These are phyloP conservation scores for Trematomus loennbergii DNA, from an alignment of 2,113 vertebrate genomes.

Conservation along the genomic window DNA sequence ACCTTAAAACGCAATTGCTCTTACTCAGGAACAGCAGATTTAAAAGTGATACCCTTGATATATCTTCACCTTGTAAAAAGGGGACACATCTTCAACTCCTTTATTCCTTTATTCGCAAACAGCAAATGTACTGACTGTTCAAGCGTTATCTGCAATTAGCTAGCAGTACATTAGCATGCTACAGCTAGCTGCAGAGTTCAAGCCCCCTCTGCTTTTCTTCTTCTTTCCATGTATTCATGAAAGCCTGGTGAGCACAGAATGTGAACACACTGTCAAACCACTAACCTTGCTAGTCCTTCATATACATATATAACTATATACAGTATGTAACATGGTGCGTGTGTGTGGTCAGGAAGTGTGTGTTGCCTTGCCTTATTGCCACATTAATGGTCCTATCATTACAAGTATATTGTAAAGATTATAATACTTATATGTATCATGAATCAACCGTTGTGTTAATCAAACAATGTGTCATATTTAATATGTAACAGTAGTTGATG, in stretches of 20 bases:
- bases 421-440: neutral
- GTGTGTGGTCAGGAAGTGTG: no score
- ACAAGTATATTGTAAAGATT: neutral
- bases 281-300: no score
- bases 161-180: neutral
- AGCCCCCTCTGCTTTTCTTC: neutral
- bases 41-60: neutral
- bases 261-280: neutral
- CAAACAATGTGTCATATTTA: neutral
- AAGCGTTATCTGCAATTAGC: no score
- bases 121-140: no score
- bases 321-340: no score
- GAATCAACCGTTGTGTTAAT: neutral
- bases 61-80: neutral
- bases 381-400: neutral
- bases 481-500: neutral
- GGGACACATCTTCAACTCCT: neutral
- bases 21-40: slow-evolving; percentile 3
- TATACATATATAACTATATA: no score
- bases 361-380: neutral
- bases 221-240: neutral
- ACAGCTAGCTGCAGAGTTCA: neutral
- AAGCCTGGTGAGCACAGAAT: neutral
- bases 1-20: neutral
- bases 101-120: no score